phyloP scores from a whole-genome alignment of 2,888 invertebrate species.

The Tinea semifulvella region DNA sequence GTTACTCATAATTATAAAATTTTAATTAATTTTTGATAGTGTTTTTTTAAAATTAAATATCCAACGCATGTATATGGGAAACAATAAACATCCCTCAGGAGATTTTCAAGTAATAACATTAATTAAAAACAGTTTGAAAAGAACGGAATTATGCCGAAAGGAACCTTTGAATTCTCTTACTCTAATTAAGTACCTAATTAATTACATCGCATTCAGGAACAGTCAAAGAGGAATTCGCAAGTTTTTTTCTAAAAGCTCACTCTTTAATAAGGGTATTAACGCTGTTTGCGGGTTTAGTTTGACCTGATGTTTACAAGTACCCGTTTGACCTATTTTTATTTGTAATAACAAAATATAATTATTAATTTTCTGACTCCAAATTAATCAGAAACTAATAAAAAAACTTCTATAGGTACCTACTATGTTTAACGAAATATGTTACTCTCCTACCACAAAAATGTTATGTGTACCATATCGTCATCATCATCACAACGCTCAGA shows the following conservation, averaged over 20 bases:
- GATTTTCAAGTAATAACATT: slow-evolving; percentile 9
- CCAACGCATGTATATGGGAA: not conserved
- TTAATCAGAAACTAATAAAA: too few relatives aligned
- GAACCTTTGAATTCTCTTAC: slow-evolving; percentile 12
- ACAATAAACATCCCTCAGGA: slow-evolving; percentile 1
- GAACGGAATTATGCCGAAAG: slow-evolving; percentile 13
- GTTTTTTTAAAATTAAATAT: slow-evolving; percentile 7
- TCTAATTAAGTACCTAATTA: slow-evolving; percentile 14
- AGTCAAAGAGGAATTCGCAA: slow-evolving; percentile 9
- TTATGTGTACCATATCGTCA: too few relatives aligned
- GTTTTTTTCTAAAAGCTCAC: slow-evolving; percentile 8
- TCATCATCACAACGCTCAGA: too few relatives aligned
- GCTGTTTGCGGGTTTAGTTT: not conserved
- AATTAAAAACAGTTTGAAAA: slow-evolving; percentile 11
- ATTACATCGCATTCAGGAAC: slow-evolving; percentile 14
- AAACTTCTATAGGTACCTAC: too few relatives aligned
- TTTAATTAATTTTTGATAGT: not conserved
- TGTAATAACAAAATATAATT: too few relatives aligned
- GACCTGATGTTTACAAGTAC: not conserved
- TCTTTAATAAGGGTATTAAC: slow-evolving; percentile 1
- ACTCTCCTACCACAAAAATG: too few relatives aligned
- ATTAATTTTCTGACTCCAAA: too few relatives aligned
- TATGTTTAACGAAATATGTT: too few relatives aligned
- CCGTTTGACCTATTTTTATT: not conserved
- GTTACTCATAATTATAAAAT: slow-evolving; percentile 7